Evolutionary conservation across 2,113 vertebrate genomes (phyloP), one percentile per base, ranked within the genome.

Genomic region (Thunnus maccoyii): DNA sequence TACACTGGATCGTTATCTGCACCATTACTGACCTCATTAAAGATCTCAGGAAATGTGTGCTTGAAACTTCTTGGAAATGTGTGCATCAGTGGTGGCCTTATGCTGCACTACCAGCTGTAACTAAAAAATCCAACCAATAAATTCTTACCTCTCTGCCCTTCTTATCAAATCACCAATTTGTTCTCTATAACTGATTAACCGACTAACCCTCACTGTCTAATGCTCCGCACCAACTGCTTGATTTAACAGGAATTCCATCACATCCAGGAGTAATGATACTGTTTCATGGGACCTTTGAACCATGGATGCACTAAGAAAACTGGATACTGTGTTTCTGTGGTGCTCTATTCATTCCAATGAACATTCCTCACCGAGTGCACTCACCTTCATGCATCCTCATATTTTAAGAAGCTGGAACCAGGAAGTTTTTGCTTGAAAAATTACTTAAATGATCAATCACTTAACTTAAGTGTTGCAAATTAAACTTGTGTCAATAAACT

Each of bases 171-270:
- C 44, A 44, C 17, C 61, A 63, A 41, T 7, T 15, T 63, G 41
- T 44, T 5, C 9, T 36, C 36, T 44, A 32, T 12, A 11, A 41
- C 36, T 46, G 2, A 62, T 41, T 36, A 63, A 18, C 17, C 46
- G 61, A 30, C 27, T 3, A 63, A 36, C 30, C 5, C 2, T 17
- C 2, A 61, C 58, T 41, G 18, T 46, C 32, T 46, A 63, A 44
- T 44, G 61, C 14, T 14, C 25, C 13, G 8, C 56, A 57, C 13
- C 56, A 57, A 25, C 61, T 44, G 18, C 50, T 22, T 62, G 11
- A 63, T 63, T 63, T 50, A 44, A 58, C 20, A 78, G 51, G 27
- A 41, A 68, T 61, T 66, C 15, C 25, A 48, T 56, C 41, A 41
- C 27, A 67, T 41, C 22, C 36, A 47, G 48, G 3, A 67, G 17